Conservation (phyloP, 2,888 invertebrate genomes). For the Aporophyla lueneburgensis region DNA sequence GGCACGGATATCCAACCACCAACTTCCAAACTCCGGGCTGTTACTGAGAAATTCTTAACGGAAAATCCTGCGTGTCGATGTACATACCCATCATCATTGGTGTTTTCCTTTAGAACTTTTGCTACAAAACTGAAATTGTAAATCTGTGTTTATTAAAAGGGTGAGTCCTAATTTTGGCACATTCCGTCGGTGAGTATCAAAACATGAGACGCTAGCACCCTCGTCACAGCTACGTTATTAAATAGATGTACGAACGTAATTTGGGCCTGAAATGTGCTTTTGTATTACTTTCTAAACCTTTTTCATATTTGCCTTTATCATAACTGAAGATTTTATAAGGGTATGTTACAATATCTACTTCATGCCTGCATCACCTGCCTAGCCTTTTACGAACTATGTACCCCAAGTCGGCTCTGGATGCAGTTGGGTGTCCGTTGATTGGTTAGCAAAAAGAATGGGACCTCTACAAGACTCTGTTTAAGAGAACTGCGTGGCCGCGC, state of each 20-base stretch:
- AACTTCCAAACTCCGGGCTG: too few relatives aligned
- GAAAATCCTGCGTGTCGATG: too few relatives aligned
- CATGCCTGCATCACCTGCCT: too few relatives aligned
- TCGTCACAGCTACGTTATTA: conserved; percentile 50
- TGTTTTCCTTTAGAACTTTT: not conserved
- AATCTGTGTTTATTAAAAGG: conserved; percentile 19
- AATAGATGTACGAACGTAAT: conserved; percentile 35
- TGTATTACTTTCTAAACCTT: conserved; percentile 35
- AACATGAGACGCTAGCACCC: conserved; percentile 44
- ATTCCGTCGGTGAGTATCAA: conserved; percentile 27
- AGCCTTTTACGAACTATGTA: too few relatives aligned
- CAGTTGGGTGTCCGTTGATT: too few relatives aligned
- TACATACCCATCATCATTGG: not conserved
- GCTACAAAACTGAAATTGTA: conserved; percentile 15
- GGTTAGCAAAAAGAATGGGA: too few relatives aligned
- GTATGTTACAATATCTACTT: too few relatives aligned
- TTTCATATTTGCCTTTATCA: not conserved
- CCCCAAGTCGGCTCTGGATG: too few relatives aligned
- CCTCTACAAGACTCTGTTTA: too few relatives aligned
- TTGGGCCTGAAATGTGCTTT: conserved; percentile 24
- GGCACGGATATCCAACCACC: too few relatives aligned
- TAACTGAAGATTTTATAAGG: not conserved
- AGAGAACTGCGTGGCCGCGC: too few relatives aligned
- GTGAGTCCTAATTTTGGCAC: conserved; percentile 18
- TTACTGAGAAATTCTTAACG: too few relatives aligned